phyloP scores from a whole-genome alignment of 2,113 vertebrate genomes.

The Epinephelus lanceolatus region DNA sequence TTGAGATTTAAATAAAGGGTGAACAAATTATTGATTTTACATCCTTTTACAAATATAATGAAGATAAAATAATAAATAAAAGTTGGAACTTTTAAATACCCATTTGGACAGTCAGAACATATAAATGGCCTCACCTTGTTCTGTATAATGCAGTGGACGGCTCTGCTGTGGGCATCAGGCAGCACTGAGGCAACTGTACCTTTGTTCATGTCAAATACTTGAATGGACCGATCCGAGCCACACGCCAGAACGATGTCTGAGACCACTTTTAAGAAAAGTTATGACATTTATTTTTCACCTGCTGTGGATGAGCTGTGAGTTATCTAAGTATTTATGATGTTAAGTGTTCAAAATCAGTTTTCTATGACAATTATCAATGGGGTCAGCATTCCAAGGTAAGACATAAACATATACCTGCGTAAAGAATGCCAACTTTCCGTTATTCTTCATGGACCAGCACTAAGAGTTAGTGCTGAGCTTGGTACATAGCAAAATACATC shows the following conservation, averaged over 20 bases:
- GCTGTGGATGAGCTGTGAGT: neutral
- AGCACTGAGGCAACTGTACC: constrained; percentile 82
- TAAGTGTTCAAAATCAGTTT: neutral
- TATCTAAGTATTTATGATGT: neutral
- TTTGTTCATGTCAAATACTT: constrained; percentile 90
- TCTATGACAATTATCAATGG: neutral
- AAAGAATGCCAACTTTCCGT: neutral
- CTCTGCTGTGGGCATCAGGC: constrained; percentile 86
- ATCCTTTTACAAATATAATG: neutral
- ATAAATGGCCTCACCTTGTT: constrained; percentile 86
- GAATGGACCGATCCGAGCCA: constrained; percentile 86
- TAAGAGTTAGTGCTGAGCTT: neutral
- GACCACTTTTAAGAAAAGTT: constrained; percentile 56
- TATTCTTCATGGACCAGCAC: neutral
- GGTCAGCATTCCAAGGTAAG: neutral
- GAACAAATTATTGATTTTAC: too few relatives aligned
- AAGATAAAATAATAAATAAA: neutral
- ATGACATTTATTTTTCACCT: neutral
- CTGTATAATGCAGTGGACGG: constrained; percentile 90
- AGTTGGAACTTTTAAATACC: neutral
- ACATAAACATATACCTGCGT: neutral
- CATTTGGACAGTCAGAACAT: neutral
- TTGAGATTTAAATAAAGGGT: too few relatives aligned
- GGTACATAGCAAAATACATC: neutral
- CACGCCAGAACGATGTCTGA: constrained; percentile 89